phyloP scores from a whole-genome alignment of 2,888 invertebrate species.

The Lasioglossum marginatum region DNA sequence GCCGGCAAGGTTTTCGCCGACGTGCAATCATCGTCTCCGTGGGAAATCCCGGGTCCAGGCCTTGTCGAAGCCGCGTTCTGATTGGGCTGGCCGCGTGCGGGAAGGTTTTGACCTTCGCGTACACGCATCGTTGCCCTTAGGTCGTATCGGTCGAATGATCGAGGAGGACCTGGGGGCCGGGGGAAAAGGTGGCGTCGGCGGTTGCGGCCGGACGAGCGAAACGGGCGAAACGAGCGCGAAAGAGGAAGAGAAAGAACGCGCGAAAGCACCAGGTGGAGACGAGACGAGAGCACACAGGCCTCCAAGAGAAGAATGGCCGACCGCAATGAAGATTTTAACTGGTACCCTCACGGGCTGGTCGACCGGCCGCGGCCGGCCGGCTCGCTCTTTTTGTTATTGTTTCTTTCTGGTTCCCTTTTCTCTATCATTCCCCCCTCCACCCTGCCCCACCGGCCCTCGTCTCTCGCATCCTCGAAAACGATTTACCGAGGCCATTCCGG shows the following conservation, averaged over 20 bases:
- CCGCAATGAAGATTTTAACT: constrained; percentile 83
- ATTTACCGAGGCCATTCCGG: constrained; percentile 67
- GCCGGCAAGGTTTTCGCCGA: constrained; percentile 55
- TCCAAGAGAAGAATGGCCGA: constrained; percentile 80
- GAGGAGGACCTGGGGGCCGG: constrained; percentile 43
- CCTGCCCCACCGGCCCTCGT: not conserved
- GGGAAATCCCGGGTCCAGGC: constrained; percentile 71
- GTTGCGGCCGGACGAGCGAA: constrained; percentile 16
- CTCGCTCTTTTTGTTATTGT: constrained; percentile 68
- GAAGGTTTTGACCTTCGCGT: constrained; percentile 76
- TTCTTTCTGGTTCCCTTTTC: constrained; percentile 54
- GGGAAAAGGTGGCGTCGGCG: constrained; percentile 9
- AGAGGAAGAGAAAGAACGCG: constrained; percentile 39
- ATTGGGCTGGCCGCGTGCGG: constrained; percentile 32
- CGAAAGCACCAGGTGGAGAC: constrained; percentile 66
- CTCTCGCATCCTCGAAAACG: constrained; percentile 57
- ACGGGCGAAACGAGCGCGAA: constrained; percentile 14
- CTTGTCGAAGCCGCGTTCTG: constrained; percentile 39
- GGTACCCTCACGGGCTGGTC: constrained; percentile 72
- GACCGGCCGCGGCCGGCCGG: constrained; percentile 24
- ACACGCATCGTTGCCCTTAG: constrained; percentile 80
- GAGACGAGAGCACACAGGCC: constrained; percentile 67
- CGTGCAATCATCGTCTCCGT: constrained; percentile 72
- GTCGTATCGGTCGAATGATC: constrained; percentile 69
- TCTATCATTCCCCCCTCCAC: constrained; percentile 12